Evolutionary conservation across 2,113 vertebrate species (phyloP).

Genomic region (Erythrolamprus reginae): DNA sequence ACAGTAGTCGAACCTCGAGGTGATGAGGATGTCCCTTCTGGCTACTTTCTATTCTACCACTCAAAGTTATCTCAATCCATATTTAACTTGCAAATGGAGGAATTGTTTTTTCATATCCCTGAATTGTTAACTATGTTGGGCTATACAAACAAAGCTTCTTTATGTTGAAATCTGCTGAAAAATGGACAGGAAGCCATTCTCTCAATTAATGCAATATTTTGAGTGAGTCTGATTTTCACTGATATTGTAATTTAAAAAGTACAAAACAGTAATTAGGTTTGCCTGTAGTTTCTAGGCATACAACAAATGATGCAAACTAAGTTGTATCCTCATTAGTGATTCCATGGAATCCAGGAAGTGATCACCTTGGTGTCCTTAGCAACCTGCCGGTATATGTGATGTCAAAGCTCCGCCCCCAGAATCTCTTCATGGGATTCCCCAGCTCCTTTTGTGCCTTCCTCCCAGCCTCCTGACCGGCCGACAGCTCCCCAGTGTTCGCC

Average conservation of each 20-base stretch:
- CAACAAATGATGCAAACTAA: slow-evolving; percentile 18
- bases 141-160: not conserved
- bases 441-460: too few species aligned
- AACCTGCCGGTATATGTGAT: too few species aligned
- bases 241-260: not conserved
- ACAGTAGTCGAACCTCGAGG: too few species aligned
- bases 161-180: not conserved
- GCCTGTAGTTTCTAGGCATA: slow-evolving; percentile 27
- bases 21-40: not conserved
- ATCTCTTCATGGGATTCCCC: too few species aligned
- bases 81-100: not conserved
- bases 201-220: not conserved
- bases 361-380: too few species aligned
- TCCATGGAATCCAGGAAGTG: too few species aligned
- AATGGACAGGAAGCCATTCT: not conserved
- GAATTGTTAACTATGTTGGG: not conserved
- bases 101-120: not conserved
- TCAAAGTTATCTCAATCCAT: not conserved
- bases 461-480: too few species aligned
- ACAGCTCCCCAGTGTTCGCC: too few species aligned
- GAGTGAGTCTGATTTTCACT: not conserved
- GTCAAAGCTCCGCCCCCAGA: too few species aligned
- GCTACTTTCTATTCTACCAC: not conserved
- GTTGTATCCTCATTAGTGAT: not conserved
- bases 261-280: not conserved